Percentiles rank a stretch among this genome's conserved stretches.
These are phyloP conservation scores for Carassius gibelio DNA, from an alignment of 2,113 vertebrate genomes.

Conservation along the genomic window DNA sequence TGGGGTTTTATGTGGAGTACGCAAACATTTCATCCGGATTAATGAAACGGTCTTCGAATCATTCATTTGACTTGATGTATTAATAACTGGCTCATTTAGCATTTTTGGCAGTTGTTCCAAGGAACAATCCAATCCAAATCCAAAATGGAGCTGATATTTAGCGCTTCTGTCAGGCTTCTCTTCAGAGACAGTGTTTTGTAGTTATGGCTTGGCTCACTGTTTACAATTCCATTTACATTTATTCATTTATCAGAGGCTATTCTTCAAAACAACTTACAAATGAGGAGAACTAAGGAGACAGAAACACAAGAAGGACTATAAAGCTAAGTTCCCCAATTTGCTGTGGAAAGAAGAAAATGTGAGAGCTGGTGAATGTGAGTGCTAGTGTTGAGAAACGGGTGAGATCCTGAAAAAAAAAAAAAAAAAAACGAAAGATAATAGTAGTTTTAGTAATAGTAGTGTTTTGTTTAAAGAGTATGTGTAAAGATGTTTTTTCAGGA, in stretches of 20 bases:
- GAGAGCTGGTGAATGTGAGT: background rate
- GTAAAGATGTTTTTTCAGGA: background rate
- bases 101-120: conserved; percentile 32
- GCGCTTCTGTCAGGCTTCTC: background rate
- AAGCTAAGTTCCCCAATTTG: background rate
- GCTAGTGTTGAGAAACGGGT: background rate
- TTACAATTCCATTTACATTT: conserved; percentile 21
- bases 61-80: background rate
- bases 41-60: conserved; percentile 13
- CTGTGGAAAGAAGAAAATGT: background rate
- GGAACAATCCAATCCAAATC: background rate
- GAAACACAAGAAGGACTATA: background rate
- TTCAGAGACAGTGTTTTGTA: background rate
- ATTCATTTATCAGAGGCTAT: conserved; percentile 3
- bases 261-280: conserved; percentile 20
- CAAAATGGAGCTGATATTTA: conserved; percentile 23
- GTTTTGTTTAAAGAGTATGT: background rate
- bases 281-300: background rate
- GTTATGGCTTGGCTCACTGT: conserved; percentile 18
- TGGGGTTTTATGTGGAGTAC: conserved; percentile 11
- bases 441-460: too few species aligned
- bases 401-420: background rate
- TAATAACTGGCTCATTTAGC: conserved; percentile 11
- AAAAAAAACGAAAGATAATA: background rate
- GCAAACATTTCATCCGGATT: conserved; percentile 41